Percentiles rank a stretch among this genome's conserved stretches.
phyloP scores from a whole-genome alignment of 35 echinoderm and acorn worm genomes.

The Amphiura filiformis region DNA sequence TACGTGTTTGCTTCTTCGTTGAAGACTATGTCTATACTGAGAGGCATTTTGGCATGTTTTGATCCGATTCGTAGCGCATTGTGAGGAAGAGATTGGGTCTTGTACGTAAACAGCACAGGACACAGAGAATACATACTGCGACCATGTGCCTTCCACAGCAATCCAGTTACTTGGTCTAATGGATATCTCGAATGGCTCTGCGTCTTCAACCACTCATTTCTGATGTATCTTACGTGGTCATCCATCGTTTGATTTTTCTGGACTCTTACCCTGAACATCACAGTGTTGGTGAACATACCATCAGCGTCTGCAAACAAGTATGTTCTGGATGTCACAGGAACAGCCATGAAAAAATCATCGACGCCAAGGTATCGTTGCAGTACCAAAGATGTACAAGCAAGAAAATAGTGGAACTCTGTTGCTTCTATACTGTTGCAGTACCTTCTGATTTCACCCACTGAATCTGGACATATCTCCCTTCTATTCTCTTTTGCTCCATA shows the following conservation, averaged over 20 bases:
- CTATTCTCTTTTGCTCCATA: neutral
- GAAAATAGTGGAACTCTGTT: constrained; percentile 15
- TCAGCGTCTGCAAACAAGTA: neutral
- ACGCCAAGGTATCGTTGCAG: neutral
- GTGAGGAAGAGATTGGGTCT: neutral
- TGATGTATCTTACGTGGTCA: neutral
- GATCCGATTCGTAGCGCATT: neutral
- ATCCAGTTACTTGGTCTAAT: neutral
- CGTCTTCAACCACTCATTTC: neutral
- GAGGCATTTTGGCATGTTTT: constrained; percentile 1
- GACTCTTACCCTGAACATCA: constrained; percentile 5
- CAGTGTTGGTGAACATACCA: constrained; percentile 15
- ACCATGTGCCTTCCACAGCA: neutral
- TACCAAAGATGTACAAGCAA: neutral
- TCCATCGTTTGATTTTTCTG: neutral
- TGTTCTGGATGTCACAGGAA: constrained; percentile 11
- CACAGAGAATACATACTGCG: neutral
- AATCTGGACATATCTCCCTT: neutral
- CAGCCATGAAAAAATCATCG: neutral
- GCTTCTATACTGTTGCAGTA: neutral
- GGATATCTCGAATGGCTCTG: neutral
- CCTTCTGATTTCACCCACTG: neutral
- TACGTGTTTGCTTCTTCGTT: neutral
- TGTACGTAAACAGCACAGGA: neutral
- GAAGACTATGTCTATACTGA: constrained; percentile 2